Conservation (phyloP, 2,888 invertebrate species). For the Dioctria rufipes region DNA sequence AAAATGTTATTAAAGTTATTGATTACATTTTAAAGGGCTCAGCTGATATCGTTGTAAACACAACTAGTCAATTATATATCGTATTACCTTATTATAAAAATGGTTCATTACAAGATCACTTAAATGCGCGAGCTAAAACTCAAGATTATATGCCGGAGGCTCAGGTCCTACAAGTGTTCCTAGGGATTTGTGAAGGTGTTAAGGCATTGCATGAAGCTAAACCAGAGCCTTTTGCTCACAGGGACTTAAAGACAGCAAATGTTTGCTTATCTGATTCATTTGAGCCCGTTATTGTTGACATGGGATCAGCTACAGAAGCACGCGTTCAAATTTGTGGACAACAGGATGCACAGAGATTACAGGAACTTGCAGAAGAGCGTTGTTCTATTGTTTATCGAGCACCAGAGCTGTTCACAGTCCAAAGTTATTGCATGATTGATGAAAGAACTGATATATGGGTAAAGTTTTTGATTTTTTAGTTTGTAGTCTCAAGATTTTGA, state of each 20-base stretch:
- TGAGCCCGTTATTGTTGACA: constrained; percentile 85
- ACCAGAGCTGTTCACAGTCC: constrained; percentile 89
- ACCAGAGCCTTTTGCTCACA: constrained; percentile 83
- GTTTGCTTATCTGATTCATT: constrained; percentile 81
- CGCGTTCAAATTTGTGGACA: constrained; percentile 77
- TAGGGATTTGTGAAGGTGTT: constrained; percentile 82
- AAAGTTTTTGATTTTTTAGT: constrained; percentile 63
- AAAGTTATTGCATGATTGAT: constrained; percentile 84
- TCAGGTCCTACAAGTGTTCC: constrained; percentile 80
- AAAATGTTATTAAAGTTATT: constrained; percentile 81
- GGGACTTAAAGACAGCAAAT: constrained; percentile 90
- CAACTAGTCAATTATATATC: constrained; percentile 81
- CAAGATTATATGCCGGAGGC: constrained; percentile 77
- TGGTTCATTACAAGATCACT: constrained; percentile 82
- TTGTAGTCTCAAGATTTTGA: not conserved
- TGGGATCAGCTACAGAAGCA: constrained; percentile 80
- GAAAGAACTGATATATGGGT: constrained; percentile 90
- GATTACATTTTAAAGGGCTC: constrained; percentile 78
- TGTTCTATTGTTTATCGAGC: constrained; percentile 92
- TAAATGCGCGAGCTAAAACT: constrained; percentile 75
- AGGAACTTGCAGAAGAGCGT: constrained; percentile 87
- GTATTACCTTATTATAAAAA: constrained; percentile 84
- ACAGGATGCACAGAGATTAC: constrained; percentile 79
- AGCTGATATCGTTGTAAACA: constrained; percentile 78
- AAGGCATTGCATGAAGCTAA: constrained; percentile 81